phyloP scores from a whole-genome alignment of 2,113 vertebrate species.

The Oenanthe melanoleuca region DNA sequence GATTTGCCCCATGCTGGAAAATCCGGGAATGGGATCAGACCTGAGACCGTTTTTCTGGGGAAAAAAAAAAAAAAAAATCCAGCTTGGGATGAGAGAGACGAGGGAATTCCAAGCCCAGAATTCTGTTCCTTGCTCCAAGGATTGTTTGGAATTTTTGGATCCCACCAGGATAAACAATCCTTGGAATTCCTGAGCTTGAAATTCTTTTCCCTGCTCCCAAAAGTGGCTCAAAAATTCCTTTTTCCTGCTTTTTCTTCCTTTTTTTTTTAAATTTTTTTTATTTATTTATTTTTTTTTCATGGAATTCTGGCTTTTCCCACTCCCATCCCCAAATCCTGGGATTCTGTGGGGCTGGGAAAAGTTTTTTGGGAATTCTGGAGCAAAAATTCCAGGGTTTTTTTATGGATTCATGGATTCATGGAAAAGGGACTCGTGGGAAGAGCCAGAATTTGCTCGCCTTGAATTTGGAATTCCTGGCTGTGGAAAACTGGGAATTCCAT shows the following conservation, averaged over 20 bases:
- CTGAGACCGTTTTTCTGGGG: rapidly evolving
- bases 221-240: neutral
- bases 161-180: neutral
- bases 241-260: neutral
- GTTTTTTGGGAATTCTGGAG: neutral
- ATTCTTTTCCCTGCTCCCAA: neutral
- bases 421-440: neutral
- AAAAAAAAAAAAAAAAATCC: neutral
- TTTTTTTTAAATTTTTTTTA: too few species aligned
- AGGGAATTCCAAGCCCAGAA: neutral
- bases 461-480: neutral
- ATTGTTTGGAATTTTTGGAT: neutral
- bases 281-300: neutral
- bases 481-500: neutral
- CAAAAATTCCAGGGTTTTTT: neutral
- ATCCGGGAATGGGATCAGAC: neutral
- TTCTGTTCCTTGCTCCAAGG: neutral
- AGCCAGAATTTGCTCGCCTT: neutral
- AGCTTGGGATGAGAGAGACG: neutral
- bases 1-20: neutral
- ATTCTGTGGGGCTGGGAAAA: neutral
- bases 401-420: neutral
- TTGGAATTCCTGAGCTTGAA: neutral
- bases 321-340: neutral
- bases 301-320: neutral